These are phyloP conservation scores for Halcyon chelicuti DNA, from an alignment of 2,797 vertebrate genomes.

Conservation along the genomic window DNA sequence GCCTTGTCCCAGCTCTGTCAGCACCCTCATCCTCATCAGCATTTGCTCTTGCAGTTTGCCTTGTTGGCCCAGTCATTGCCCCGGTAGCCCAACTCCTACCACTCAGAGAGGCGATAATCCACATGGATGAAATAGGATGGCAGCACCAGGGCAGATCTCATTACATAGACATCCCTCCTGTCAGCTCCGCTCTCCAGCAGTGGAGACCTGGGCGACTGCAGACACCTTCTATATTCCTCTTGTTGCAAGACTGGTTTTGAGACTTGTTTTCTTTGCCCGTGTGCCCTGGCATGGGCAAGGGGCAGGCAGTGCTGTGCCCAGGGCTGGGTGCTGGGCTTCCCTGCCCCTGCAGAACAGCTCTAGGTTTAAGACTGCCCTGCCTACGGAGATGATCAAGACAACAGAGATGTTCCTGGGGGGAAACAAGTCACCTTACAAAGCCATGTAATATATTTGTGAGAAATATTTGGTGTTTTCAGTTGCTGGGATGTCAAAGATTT, in stretches of 20 bases:
- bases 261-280: background rate
- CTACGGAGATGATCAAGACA: background rate
- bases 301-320: background rate
- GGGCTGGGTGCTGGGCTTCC: background rate
- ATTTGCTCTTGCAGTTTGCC: background rate
- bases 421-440: background rate
- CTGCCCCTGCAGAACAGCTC: background rate
- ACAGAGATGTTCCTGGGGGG: background rate
- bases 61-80: background rate
- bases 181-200: background rate
- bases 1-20: background rate
- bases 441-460: background rate
- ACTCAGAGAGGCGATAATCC: background rate
- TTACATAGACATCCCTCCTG: rapidly evolving
- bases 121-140: background rate
- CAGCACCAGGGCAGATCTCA: rapidly evolving
- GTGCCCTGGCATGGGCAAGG: background rate
- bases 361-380: background rate
- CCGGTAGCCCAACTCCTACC: background rate
- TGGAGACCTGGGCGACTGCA: background rate
- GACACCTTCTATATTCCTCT: background rate
- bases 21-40: background rate
- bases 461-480: background rate
- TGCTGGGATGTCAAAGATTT: background rate
- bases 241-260: background rate